Conservation (phyloP, 2,797 vertebrate species). For the Sebastes iracundus region DNA sequence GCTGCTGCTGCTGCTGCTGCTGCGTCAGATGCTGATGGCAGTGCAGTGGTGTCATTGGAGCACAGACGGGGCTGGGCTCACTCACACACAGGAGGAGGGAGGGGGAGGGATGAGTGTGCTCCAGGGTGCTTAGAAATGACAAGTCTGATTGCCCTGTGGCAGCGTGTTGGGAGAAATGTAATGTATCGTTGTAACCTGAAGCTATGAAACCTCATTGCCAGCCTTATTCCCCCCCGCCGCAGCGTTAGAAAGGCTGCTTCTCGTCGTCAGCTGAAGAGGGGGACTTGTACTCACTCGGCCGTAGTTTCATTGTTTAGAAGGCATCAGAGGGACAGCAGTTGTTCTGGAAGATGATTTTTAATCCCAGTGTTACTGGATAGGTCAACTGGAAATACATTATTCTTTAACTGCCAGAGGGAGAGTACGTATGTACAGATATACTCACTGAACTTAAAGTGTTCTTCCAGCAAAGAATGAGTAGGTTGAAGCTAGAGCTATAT, state of each 20-base stretch:
- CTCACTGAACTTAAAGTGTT: not conserved
- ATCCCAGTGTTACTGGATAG: conserved; percentile 1
- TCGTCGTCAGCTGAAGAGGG: conserved; percentile 7
- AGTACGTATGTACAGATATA: not conserved
- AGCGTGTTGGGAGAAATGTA: conserved; percentile 36
- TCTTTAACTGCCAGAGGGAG: conserved; percentile 9
- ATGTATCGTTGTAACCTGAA: conserved; percentile 43
- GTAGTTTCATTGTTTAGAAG: conserved; percentile 30
- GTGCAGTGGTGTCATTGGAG: conserved; percentile 71
- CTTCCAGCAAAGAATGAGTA: conserved; percentile 1
- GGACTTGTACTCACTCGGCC: conserved; percentile 19
- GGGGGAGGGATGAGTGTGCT: conserved; percentile 18
- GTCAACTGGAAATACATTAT: conserved; percentile 28
- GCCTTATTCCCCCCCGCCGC: conserved; percentile 13
- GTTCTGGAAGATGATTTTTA: conserved; percentile 36
- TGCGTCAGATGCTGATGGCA: conserved; percentile 71
- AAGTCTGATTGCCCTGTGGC: conserved; percentile 50
- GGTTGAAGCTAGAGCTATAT: not conserved
- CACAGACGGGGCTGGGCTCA: conserved; percentile 63
- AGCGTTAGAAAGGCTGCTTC: not conserved
- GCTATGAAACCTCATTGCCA: conserved; percentile 35
- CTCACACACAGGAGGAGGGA: not conserved
- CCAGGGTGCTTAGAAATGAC: conserved; percentile 58
- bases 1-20: conserved; percentile 49
- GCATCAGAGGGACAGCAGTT: conserved; percentile 17